These are phyloP conservation scores for Taxidea taxus DNA, from an alignment of 2,113 vertebrate genomes.

Conservation along the genomic window DNA sequence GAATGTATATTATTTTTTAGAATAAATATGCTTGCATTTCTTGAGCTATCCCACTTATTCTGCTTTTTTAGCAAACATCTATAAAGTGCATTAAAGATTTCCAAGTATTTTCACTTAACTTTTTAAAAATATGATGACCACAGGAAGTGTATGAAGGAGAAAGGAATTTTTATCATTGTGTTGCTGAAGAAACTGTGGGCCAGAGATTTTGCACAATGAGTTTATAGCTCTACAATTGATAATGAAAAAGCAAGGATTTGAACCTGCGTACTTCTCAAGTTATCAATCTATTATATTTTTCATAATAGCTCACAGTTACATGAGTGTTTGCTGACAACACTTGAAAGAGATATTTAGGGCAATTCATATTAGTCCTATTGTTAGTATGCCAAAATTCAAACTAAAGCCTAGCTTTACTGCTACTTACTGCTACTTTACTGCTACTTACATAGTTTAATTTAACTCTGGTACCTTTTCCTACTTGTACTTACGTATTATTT, in stretches of 20 bases:
- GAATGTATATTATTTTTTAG: not conserved
- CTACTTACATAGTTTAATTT: conserved; percentile 16
- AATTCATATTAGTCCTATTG: not conserved
- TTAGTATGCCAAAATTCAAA: conserved; percentile 13
- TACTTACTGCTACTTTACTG: conserved; percentile 15
- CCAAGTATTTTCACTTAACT: not conserved
- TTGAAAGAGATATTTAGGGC: conserved; percentile 22
- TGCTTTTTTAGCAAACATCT: not conserved
- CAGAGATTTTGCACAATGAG: not conserved
- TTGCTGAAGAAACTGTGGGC: not conserved
- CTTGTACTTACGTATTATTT: conserved; percentile 35
- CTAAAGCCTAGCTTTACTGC: conserved; percentile 31
- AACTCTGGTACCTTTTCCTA: not conserved
- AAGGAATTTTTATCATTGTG: not conserved
- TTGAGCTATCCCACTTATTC: not conserved
- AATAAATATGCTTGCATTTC: not conserved
- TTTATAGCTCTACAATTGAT: not conserved
- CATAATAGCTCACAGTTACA: not conserved
- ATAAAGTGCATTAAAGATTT: not conserved
- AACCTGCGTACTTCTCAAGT: not conserved
- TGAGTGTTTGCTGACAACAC: conserved; percentile 28
- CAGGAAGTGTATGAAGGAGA: not conserved
- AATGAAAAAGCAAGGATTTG: not conserved
- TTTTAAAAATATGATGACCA: not conserved
- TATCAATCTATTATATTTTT: not conserved